These are phyloP conservation scores for Synodontis membranacea DNA, from an alignment of 2,113 vertebrate species.

Conservation along the genomic window DNA sequence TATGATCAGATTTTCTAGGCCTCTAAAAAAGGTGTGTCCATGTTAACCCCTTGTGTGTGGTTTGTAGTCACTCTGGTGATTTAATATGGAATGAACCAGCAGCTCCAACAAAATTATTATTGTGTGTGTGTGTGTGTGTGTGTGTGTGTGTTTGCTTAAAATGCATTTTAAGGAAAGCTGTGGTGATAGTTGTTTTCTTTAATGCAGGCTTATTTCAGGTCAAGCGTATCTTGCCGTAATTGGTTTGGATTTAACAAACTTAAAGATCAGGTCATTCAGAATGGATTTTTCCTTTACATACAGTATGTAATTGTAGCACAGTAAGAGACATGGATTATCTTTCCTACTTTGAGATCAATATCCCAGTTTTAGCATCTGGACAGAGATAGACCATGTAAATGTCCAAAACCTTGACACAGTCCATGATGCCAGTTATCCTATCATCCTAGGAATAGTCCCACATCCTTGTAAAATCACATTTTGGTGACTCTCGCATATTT, in stretches of 20 bases:
- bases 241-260: background rate
- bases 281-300: background rate
- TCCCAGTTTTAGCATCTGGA: background rate
- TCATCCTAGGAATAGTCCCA: background rate
- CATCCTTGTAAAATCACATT: background rate
- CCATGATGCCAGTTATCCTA: background rate
- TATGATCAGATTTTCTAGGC: no score
- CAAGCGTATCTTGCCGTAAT: background rate
- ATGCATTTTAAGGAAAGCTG: background rate
- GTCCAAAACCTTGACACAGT: background rate
- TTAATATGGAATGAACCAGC: no score
- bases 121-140: no score
- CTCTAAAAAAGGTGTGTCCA: no score
- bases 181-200: background rate
- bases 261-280: background rate
- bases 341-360: background rate
- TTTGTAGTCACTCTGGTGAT: no score
- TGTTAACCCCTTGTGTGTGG: no score
- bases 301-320: background rate
- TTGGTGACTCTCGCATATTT: no score
- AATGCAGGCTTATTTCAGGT: background rate
- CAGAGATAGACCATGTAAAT: background rate
- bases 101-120: no score
- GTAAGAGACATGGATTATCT: background rate
- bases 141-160: background rate